Base-by-base conservation (phyloP, 2,797 vertebrate genomes). In the Rhinella marina region DNA sequence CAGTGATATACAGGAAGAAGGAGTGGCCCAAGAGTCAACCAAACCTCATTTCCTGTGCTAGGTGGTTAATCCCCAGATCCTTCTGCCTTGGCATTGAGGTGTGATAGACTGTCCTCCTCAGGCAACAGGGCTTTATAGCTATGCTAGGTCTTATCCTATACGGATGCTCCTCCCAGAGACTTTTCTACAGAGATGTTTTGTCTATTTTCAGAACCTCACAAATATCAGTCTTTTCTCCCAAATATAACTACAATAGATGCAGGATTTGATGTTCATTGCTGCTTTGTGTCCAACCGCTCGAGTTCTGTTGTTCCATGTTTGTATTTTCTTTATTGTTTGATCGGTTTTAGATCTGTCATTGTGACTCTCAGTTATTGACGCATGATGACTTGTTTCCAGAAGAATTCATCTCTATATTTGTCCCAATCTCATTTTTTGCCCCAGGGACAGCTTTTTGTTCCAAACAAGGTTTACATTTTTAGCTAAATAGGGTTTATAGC, bases 351-450 rank as follows among this genome's bases (percentile, higher is more conserved):
- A 72, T 54, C 72, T 57, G 50, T 54, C 6, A 57, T 83, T 82
- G 61, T 82, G 32, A 19, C 57, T 25, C 50, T 68, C 12, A 9
- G 16, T 41, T 72, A 57, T 57, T 57, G 81, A 72, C 81, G 23
- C 68, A 56, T 27, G 41, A 56, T 14, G 27, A 72, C 59, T 75
- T 75, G 75, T 16, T 62, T 85, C 13, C 16, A 73, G 66, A 84
- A 57, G 25, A 73, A 72, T 76, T 76, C 3, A 25, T 75, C 57
- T 83, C 66, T 57, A 41, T 54, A 73, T 84, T 41, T 72, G 21
- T 72, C 50, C 29, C 19, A 41, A 3, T 32, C 7, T 72, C 19
- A 29, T 57, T 57, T 32, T 32, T 56, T 5, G 17, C 27, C 12
- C 13, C 0, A n/a, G 41, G 57, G 75, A 85, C 59, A 29, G 17